phyloP scores from a whole-genome alignment of 2,797 vertebrate genomes.

The Taenioides sp. region DNA sequence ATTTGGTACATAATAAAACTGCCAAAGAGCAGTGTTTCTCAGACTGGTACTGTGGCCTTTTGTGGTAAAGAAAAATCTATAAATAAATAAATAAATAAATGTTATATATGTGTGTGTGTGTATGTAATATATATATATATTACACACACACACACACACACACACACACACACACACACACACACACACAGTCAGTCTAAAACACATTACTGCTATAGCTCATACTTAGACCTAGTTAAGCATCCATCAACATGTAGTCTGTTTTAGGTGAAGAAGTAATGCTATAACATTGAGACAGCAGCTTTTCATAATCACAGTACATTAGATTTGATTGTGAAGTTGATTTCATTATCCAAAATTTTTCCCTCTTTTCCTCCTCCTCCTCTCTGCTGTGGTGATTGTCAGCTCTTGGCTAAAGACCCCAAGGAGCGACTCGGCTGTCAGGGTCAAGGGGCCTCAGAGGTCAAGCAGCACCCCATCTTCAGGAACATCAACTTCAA shows the following conservation, averaged over 20 bases:
- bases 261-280: conserved; percentile 23
- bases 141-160: too few species aligned
- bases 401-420: conserved; percentile 87
- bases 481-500: conserved; percentile 92
- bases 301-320: conserved; percentile 23
- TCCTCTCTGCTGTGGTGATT: conserved; percentile 13
- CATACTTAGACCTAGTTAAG: background rate
- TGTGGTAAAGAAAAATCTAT: background rate
- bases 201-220: background rate
- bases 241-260: background rate
- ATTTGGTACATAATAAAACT: conserved; percentile 1
- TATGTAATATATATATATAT: too few species aligned
- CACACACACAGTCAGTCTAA: too few species aligned
- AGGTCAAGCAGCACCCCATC: conserved; percentile 86
- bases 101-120: too few species aligned
- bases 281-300: conserved; percentile 28
- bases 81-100: too few species aligned
- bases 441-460: conserved; percentile 78
- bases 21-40: conserved; percentile 6
- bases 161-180: too few species aligned
- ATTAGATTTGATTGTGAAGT: conserved; percentile 35
- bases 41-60: background rate
- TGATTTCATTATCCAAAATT: conserved; percentile 36
- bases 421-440: conserved; percentile 86
- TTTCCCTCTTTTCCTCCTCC: conserved; percentile 17